A percentile compares a stretch with the other conserved stretches of the same genome.
phyloP scores from a whole-genome alignment of 2,113 vertebrate species.

The Poeciliopsis turrubarensis region DNA sequence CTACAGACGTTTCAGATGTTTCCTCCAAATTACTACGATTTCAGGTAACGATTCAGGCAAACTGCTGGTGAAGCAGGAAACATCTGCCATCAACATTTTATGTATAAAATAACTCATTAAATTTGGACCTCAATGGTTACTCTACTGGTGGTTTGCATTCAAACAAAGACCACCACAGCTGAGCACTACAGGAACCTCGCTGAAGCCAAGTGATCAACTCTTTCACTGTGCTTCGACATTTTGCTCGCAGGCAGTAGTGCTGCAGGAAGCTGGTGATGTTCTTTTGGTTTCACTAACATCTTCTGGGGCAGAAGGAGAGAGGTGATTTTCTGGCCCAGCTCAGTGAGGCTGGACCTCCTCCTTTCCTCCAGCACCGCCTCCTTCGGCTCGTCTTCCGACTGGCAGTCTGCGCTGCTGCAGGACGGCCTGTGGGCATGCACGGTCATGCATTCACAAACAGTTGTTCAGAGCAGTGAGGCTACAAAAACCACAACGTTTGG shows the following conservation, averaged over 20 bases:
- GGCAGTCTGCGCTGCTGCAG: slow-evolving; percentile 63
- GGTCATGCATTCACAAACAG: slow-evolving; percentile 61
- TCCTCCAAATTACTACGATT: too few species aligned
- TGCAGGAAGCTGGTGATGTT: slow-evolving; percentile 20
- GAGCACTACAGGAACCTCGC: slow-evolving; percentile 32
- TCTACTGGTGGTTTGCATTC: too few species aligned
- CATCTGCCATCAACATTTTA: background rate
- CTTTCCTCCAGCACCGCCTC: slow-evolving; percentile 63
- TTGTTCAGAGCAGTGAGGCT: slow-evolving; percentile 22
- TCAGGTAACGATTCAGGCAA: too few species aligned
- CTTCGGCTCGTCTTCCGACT: slow-evolving; percentile 68
- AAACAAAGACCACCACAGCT: background rate
- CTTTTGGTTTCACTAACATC: slow-evolving; percentile 75
- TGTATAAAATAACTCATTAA: too few species aligned
- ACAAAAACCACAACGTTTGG: background rate
- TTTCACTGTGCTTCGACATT: slow-evolving; percentile 21
- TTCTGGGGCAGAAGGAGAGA: slow-evolving; percentile 78
- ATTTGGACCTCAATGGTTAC: too few species aligned
- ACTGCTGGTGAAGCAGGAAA: background rate
- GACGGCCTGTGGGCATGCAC: slow-evolving; percentile 75
- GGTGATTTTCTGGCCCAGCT: slow-evolving; percentile 81
- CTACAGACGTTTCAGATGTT: background rate
- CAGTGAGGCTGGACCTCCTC: slow-evolving; percentile 84
- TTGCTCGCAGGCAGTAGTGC: slow-evolving; percentile 34
- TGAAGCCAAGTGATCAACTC: slow-evolving; percentile 50